Evolutionary conservation across 1,140 invertebrate genomes (phyloP), one percentile per base, ranked within the genome.

Genomic region (Eulimnadia texana): DNA sequence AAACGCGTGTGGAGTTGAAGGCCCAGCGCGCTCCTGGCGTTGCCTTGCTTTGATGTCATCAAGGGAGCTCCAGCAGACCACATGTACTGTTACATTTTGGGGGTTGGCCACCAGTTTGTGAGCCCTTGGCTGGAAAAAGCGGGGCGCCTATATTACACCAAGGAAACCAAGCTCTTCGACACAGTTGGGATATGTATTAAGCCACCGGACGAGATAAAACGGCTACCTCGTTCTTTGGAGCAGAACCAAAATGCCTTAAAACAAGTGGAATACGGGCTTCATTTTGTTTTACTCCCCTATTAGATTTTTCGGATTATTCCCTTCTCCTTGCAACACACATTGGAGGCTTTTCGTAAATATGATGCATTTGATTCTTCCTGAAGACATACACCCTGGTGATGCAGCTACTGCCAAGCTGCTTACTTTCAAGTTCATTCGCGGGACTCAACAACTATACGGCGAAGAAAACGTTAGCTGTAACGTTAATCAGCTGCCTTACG

Each of bases 211-310:
- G 58, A 60, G 24, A 25, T 60, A 50, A 20, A 47, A 13, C 2
- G 58, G 23, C n/a, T 52, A 20, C 42, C 28, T 20, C 28, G 58
- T 49, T 50, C 58, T 0, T 47, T 60, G 13, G 49, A 22, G 24
- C 42, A 19, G 25, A 3, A 50, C 42, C 10, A 20, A 52, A 22
- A 54, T 33, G 19, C 24, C 50, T 33, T 19, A 60, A 60, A 50
- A 47, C 58, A 16, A 60, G 58, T 50, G 58, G 50, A 47, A 50
- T 24, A 10, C 19, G 58, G 9, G 50, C n/a, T 60, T 60, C 27
- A 11, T 27, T 11, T n/a, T 60, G 25, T 60, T 24, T 24, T 60
- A 60, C 42, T 60, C 58, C 13, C 58, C 58, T 13, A 16, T 60
- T 10, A 49, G 23, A n/a, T 22, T 60, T 20, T 27, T 10, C 16